Evolutionary conservation across 2,888 invertebrate species (phyloP).

Genomic region (Patella ulyssiponensis): DNA sequence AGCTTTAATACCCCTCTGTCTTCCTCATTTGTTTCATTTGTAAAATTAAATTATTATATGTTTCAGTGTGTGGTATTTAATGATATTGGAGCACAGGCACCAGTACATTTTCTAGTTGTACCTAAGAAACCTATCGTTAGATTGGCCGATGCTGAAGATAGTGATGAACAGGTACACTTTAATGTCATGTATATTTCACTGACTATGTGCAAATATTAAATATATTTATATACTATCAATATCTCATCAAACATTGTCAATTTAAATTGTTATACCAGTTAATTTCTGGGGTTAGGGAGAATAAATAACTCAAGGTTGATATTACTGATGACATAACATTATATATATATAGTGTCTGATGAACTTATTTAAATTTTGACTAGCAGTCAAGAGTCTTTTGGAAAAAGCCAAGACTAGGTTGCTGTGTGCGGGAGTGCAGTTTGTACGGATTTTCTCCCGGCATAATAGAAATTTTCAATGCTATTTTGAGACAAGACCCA

Average conservation of each 20-base stretch:
- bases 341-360: too few relatives aligned
- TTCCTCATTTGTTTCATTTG: neutral
- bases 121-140: constrained; percentile 90
- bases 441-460: too few relatives aligned
- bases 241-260: neutral
- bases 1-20: too few relatives aligned
- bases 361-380: too few relatives aligned
- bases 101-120: constrained; percentile 94
- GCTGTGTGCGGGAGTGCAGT: too few relatives aligned
- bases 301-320: neutral
- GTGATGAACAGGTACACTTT: constrained; percentile 79
- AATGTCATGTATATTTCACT: neutral
- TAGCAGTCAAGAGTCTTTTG: too few relatives aligned
- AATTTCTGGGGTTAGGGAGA: neutral
- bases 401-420: too few relatives aligned
- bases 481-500: too few relatives aligned
- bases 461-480: too few relatives aligned
- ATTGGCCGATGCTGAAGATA: constrained; percentile 83
- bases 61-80: constrained; percentile 92
- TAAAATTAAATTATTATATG: neutral
- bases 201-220: too few relatives aligned
- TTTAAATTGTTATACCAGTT: neutral
- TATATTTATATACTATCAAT: too few relatives aligned
- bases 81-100: constrained; percentile 93
- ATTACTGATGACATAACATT: too few relatives aligned